Percentiles rank a stretch among this genome's conserved stretches.
Conservation (phyloP, 2,888 invertebrate species). For the Idaea aversata region DNA sequence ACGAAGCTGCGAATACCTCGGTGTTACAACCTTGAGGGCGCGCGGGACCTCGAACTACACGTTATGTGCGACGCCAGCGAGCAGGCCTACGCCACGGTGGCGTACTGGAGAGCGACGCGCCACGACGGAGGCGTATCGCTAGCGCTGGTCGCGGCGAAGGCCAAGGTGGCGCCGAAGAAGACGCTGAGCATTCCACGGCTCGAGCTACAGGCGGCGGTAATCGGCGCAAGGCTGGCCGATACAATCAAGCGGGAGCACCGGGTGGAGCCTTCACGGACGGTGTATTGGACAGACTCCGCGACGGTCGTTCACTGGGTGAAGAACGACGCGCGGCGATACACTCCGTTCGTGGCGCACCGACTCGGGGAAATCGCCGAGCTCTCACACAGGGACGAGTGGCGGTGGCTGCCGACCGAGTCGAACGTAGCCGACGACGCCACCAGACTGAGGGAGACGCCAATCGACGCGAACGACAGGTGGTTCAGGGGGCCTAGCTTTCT, state of each 20-base stretch:
- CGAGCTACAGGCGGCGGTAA: constrained; percentile 22
- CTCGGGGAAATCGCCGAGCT: too few relatives aligned
- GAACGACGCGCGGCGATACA: constrained; percentile 22
- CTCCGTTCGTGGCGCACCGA: constrained; percentile 23
- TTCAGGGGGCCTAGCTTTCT: too few relatives aligned
- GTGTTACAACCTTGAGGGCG: neutral
- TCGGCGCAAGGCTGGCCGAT: constrained; percentile 17
- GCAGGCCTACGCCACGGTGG: constrained; percentile 12
- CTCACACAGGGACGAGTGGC: too few relatives aligned
- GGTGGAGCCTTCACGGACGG: constrained; percentile 2
- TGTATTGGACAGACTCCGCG: constrained; percentile 28
- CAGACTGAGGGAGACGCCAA: too few relatives aligned
- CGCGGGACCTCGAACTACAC: constrained; percentile 10
- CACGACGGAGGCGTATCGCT: neutral
- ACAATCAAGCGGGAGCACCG: constrained; percentile 9
- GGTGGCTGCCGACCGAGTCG: too few relatives aligned
- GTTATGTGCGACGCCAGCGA: constrained; percentile 16
- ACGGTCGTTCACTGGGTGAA: constrained; percentile 29
- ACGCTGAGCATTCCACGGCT: constrained; percentile 14
- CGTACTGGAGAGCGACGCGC: constrained; percentile 15
- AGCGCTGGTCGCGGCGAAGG: constrained; percentile 13
- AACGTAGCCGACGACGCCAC: too few relatives aligned
- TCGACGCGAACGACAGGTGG: too few relatives aligned
- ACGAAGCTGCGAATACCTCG: constrained; percentile 9
- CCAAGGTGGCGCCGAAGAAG: constrained; percentile 17